Conservation (phyloP, 1,140 invertebrate genomes). For the Drosophila jambulina region DNA sequence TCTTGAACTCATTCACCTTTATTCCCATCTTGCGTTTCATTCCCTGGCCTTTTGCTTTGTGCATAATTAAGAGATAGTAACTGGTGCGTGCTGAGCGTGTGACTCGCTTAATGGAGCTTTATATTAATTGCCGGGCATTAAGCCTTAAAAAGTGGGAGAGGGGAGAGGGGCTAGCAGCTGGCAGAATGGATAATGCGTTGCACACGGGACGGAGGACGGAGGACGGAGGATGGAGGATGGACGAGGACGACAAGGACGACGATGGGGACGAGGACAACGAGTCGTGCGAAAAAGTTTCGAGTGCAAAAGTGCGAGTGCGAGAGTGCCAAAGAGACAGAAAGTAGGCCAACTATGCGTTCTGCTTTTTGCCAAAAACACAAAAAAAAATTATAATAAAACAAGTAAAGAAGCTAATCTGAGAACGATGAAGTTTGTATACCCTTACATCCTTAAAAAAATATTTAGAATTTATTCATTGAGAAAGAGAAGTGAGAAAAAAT, state of each 20-base stretch:
- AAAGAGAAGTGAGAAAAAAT: background rate
- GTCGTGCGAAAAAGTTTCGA: slow-evolving; percentile 7
- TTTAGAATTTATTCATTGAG: background rate
- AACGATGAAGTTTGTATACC: background rate
- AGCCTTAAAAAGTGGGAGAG: slow-evolving; percentile 22
- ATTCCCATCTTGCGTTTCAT: background rate
- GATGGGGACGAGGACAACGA: slow-evolving; percentile 6
- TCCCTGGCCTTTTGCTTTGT: slow-evolving; percentile 21
- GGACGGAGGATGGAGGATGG: background rate
- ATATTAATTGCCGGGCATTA: slow-evolving; percentile 54
- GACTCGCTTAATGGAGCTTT: slow-evolving; percentile 32
- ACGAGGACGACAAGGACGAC: background rate
- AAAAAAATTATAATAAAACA: background rate
- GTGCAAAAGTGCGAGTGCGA: background rate
- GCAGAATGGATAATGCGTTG: slow-evolving; percentile 3
- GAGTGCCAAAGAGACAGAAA: slow-evolving; percentile 24
- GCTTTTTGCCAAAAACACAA: slow-evolving; percentile 2
- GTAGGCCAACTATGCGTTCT: slow-evolving; percentile 41
- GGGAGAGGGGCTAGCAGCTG: background rate
- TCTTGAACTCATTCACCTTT: slow-evolving; percentile 12
- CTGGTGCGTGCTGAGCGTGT: slow-evolving; percentile 29
- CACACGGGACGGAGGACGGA: background rate
- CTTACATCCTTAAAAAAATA: too few relatives aligned
- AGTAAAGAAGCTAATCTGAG: background rate
- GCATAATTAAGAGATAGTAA: slow-evolving; percentile 51